Percentiles rank a stretch among this genome's conserved stretches.
Evolutionary conservation across 2,888 invertebrate species (phyloP).

Genomic region (Heliconius hortense): DNA sequence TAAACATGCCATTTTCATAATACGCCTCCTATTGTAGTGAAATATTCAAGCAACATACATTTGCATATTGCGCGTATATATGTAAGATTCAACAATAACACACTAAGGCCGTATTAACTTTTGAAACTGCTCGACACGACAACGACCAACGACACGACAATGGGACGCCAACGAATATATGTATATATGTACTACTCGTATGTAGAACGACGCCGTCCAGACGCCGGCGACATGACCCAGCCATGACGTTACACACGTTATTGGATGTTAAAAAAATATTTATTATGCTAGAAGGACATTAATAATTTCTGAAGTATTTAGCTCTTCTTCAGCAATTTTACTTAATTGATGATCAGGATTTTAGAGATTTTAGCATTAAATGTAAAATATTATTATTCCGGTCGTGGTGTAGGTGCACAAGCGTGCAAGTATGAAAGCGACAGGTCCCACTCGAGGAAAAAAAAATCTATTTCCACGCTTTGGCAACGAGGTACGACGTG

Average conservation of each 20-base stretch:
- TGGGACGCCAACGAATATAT: conserved; percentile 37
- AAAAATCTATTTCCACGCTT: too few relatives aligned
- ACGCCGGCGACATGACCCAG: conserved; percentile 36
- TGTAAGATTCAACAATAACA: conserved; percentile 52
- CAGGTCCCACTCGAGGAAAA: too few relatives aligned
- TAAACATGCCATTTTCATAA: background rate
- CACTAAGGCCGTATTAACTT: conserved; percentile 36
- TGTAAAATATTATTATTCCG: too few relatives aligned
- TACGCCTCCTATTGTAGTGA: conserved; percentile 36
- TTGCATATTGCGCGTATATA: conserved; percentile 64
- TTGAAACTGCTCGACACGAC: conserved; percentile 21
- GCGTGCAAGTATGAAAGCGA: too few relatives aligned
- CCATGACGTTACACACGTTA: conserved; percentile 41
- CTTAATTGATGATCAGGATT: background rate
- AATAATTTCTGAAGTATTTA: conserved; percentile 30
- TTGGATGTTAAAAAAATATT: conserved; percentile 38
- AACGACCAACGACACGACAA: conserved; percentile 37
- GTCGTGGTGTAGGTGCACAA: too few relatives aligned
- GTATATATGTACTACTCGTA: too few relatives aligned
- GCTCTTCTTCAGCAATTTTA: conserved; percentile 14
- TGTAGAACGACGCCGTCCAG: conserved; percentile 35
- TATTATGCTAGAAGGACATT: conserved; percentile 35
- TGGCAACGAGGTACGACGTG: too few relatives aligned
- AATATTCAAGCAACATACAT: conserved; percentile 69
- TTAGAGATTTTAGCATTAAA: background rate